Conservation (phyloP, 1,140 invertebrate species). For the Drosophila erecta region DNA sequence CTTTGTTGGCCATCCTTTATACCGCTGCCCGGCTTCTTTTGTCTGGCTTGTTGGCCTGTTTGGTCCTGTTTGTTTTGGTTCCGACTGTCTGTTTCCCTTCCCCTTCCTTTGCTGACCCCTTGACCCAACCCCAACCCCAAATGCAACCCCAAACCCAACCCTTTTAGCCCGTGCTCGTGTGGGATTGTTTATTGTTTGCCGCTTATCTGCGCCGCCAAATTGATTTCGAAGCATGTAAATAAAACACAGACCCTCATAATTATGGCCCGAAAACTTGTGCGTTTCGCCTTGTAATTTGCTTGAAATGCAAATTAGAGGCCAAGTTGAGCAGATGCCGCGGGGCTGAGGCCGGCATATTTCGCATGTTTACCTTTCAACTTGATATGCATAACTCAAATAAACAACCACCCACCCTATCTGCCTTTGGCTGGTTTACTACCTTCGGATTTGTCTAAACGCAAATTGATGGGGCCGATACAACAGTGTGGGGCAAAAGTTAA, state of each 20-base stretch:
- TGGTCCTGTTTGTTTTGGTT: slow-evolving; percentile 28
- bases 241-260: slow-evolving; percentile 36
- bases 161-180: not conserved
- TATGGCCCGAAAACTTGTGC: slow-evolving; percentile 12
- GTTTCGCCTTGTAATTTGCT: slow-evolving; percentile 27
- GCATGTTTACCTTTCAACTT: slow-evolving; percentile 71
- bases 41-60: slow-evolving; percentile 36
- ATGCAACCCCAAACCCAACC: not conserved
- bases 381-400: slow-evolving; percentile 77
- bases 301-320: slow-evolving; percentile 51
- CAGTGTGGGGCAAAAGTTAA: slow-evolving; percentile 20
- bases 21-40: slow-evolving; percentile 45
- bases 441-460: slow-evolving; percentile 41
- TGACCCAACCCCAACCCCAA: not conserved
- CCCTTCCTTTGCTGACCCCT: not conserved
- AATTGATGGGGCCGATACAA: slow-evolving; percentile 21
- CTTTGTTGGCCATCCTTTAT: slow-evolving; percentile 27
- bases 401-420: slow-evolving; percentile 35
- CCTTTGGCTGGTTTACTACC: slow-evolving; percentile 5
- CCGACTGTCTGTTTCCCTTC: slow-evolving; percentile 15
- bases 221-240: slow-evolving; percentile 68
- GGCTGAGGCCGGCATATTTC: slow-evolving; percentile 36
- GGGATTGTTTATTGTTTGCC: slow-evolving; percentile 45
- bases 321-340: slow-evolving; percentile 11
- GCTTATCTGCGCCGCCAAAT: slow-evolving; percentile 65